These are phyloP conservation scores for Sesamia nonagrioides DNA, from an alignment of 1,140 invertebrate genomes.

Conservation along the genomic window DNA sequence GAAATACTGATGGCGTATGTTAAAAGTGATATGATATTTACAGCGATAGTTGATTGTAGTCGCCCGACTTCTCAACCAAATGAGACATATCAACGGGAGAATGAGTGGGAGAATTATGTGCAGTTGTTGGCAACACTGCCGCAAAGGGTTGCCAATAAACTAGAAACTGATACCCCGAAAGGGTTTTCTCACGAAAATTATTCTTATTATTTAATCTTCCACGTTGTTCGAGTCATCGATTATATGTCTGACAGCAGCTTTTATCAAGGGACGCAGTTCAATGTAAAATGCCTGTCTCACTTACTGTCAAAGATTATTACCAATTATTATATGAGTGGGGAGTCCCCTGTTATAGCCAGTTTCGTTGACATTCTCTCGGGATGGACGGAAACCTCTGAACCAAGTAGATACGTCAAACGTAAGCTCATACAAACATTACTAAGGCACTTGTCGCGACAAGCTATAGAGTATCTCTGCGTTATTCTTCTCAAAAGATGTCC, in stretches of 20 bases:
- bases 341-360: constrained; percentile 74
- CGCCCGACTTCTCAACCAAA: constrained; percentile 25
- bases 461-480: constrained; percentile 79
- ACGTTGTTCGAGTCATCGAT: constrained; percentile 88
- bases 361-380: constrained; percentile 80
- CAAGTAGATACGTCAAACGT: constrained; percentile 65
- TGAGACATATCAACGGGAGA: constrained; percentile 49
- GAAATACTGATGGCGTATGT: constrained; percentile 85
- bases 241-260: constrained; percentile 87
- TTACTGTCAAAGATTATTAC: constrained; percentile 89
- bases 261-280: constrained; percentile 74
- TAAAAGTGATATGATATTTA: constrained; percentile 88
- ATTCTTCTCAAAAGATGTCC: constrained; percentile 72
- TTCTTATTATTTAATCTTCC: constrained; percentile 88
- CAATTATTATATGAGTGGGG: constrained; percentile 85
- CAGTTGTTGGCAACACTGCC: constrained; percentile 90
- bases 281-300: constrained; percentile 85
- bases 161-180: constrained; percentile 87
- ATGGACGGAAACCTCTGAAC: constrained; percentile 66
- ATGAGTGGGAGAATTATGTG: constrained; percentile 87
- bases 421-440: constrained; percentile 79
- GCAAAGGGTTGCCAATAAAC: constrained; percentile 90
- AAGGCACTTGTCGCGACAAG: constrained; percentile 74
- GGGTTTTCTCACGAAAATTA: constrained; percentile 89
- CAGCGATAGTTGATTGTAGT: constrained; percentile 80